These are phyloP conservation scores for Thereva nobilitata DNA, from an alignment of 2,888 invertebrate species.

Conservation along the genomic window DNA sequence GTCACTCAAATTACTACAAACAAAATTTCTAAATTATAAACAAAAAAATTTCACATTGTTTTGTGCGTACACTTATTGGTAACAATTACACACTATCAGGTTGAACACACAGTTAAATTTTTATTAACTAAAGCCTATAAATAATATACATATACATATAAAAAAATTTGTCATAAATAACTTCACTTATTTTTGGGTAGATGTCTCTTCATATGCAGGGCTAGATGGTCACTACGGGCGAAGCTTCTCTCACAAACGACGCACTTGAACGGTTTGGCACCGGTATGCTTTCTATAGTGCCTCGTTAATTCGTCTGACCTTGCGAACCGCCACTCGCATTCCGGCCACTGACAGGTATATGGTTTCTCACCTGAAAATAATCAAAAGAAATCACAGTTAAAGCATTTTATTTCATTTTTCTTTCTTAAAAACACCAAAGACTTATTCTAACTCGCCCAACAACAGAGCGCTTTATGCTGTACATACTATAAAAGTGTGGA, in stretches of 20 bases:
- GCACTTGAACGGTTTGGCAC: constrained; percentile 96
- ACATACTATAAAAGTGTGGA: not conserved
- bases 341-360: constrained; percentile 97
- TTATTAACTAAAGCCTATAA: no score
- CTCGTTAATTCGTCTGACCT: constrained; percentile 94
- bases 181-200: constrained; percentile 73
- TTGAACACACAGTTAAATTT: no score
- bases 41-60: no score
- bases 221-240: constrained; percentile 93
- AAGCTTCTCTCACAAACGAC: constrained; percentile 93
- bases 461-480: no score
- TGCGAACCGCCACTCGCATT: constrained; percentile 97
- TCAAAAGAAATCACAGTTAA: constrained; percentile 9
- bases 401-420: no score
- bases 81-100: no score
- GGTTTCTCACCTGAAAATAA: constrained; percentile 86
- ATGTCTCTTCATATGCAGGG: constrained; percentile 95
- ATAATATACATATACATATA: no score
- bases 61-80: no score
- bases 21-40: no score
- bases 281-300: constrained; percentile 96
- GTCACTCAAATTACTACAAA: no score
- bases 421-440: no score
- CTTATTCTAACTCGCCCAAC: no score
- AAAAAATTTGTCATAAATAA: not conserved